These are phyloP conservation scores for Papio anubis DNA, from an alignment of 2,113 vertebrate genomes.

Conservation along the genomic window DNA sequence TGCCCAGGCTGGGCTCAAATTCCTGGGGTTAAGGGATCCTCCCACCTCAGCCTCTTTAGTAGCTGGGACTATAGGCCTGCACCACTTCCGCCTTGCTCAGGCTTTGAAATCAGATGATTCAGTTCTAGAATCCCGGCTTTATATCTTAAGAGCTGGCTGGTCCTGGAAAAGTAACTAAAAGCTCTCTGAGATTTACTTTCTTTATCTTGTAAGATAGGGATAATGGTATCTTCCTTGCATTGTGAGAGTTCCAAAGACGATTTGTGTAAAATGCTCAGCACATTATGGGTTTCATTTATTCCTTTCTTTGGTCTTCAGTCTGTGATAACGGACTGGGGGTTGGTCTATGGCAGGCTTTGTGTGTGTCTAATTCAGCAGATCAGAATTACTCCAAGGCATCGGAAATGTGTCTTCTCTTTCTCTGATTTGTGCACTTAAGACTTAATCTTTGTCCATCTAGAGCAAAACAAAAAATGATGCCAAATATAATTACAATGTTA, in stretches of 20 bases:
- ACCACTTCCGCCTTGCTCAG: background rate
- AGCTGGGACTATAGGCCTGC: background rate
- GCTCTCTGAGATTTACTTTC: background rate
- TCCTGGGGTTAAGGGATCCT: background rate
- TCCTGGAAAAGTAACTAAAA: background rate
- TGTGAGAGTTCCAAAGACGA: background rate
- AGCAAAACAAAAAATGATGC: background rate
- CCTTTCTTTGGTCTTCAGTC: background rate
- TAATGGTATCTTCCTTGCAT: background rate
- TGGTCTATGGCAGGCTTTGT: background rate
- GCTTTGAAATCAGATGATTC: background rate
- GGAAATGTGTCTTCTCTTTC: background rate
- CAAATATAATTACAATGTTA: background rate
- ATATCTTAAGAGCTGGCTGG: background rate
- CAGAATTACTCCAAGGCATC: background rate
- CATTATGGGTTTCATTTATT: background rate
- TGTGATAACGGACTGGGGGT: background rate
- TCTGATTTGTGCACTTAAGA: background rate
- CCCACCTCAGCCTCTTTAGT: background rate
- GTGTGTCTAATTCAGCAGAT: background rate
- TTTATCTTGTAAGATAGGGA: background rate
- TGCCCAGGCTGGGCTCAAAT: background rate
- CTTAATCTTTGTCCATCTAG: constrained; percentile 20
- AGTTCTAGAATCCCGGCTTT: background rate
- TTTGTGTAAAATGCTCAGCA: background rate